phyloP scores from a whole-genome alignment of 2,888 invertebrate genomes.

The Heliconius ethilla region DNA sequence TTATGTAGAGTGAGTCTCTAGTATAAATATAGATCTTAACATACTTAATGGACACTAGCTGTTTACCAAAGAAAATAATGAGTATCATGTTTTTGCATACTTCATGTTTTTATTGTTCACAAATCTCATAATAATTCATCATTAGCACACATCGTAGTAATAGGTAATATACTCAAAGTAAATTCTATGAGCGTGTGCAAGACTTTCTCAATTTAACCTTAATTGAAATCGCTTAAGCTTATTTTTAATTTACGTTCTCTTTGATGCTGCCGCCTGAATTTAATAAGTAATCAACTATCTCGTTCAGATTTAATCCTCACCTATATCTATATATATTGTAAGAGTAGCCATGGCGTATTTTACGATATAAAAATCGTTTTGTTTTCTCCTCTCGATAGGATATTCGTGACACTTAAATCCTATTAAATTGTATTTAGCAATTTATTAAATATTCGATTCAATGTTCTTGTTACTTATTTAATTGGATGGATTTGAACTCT shows the following conservation, averaged over 20 bases:
- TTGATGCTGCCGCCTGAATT: slow-evolving; percentile 68
- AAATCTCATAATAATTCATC: slow-evolving; percentile 28
- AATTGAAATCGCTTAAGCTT: slow-evolving; percentile 75
- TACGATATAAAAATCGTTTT: slow-evolving; percentile 27
- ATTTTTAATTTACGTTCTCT: slow-evolving; percentile 75
- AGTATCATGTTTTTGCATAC: not conserved
- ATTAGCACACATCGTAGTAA: slow-evolving; percentile 14
- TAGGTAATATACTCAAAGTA: slow-evolving; percentile 43
- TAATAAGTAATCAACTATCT: slow-evolving; percentile 78
- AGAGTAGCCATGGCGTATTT: slow-evolving; percentile 47
- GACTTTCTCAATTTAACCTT: slow-evolving; percentile 66
- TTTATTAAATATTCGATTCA: slow-evolving; percentile 12
- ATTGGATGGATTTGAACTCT: slow-evolving; percentile 7
- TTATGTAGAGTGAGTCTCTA: no score
- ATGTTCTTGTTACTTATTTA: not conserved
- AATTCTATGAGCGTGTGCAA: slow-evolving; percentile 43
- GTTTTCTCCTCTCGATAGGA: slow-evolving; percentile 15
- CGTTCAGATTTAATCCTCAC: slow-evolving; percentile 64
- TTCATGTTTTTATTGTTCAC: slow-evolving; percentile 22
- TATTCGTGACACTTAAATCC: slow-evolving; percentile 9
- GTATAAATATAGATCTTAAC: not conserved
- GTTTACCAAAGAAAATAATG: not conserved
- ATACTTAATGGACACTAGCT: not conserved
- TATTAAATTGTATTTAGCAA: slow-evolving; percentile 12
- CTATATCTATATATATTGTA: slow-evolving; percentile 33